Percentiles rank a stretch among this genome's conserved stretches.
phyloP scores from a whole-genome alignment of 2,113 vertebrate genomes.

The Tenebrosternarchus preto region DNA sequence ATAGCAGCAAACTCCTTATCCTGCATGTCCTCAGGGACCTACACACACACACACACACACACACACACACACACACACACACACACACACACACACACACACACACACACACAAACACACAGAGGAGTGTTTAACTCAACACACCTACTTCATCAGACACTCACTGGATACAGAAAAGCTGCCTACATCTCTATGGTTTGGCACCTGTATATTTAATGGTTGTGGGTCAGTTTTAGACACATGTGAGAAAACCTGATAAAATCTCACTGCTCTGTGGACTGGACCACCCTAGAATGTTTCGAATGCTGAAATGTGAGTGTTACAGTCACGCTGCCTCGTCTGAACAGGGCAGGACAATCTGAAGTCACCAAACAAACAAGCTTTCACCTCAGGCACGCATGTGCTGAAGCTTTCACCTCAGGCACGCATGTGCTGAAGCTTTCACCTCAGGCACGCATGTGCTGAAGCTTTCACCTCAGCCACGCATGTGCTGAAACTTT shows the following conservation, averaged over 20 bases:
- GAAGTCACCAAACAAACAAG: background rate
- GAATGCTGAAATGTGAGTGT: constrained; percentile 4
- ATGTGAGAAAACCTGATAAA: background rate
- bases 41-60: constrained; percentile 25
- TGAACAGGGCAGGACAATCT: background rate
- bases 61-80: constrained; percentile 9
- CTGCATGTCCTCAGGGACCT: constrained; percentile 91
- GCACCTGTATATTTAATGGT: background rate
- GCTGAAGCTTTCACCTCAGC: too few species aligned
- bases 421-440: too few species aligned
- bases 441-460: background rate
- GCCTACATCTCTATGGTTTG: background rate
- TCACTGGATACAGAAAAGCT: background rate
- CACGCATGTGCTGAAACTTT: too few species aligned
- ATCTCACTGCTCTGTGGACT: background rate
- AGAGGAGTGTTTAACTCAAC: background rate
- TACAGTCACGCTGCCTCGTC: background rate
- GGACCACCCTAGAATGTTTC: background rate
- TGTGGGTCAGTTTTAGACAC: background rate
- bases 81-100: constrained; percentile 14
- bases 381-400: background rate
- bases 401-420: too few species aligned
- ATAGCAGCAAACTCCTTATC: constrained; percentile 90
- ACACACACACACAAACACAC: constrained; percentile 17
- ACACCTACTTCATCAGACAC: background rate